phyloP scores from a whole-genome alignment of 2,113 vertebrate species.

The Nycticryphes semicollaris region DNA sequence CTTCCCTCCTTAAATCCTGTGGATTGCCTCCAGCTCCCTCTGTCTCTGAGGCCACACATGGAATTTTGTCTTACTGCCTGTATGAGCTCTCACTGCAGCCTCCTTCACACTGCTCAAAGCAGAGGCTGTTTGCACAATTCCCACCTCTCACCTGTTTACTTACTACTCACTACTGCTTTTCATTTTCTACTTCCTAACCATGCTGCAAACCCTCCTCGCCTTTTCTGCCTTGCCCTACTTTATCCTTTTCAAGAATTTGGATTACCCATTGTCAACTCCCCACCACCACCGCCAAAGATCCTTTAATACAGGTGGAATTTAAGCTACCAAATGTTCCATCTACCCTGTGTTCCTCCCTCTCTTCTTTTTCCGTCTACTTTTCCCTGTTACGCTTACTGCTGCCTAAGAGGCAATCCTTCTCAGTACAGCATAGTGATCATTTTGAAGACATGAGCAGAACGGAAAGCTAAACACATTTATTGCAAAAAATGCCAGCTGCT shows the following conservation, averaged over 20 bases:
- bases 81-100: fast-evolving
- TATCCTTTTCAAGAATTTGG: neutral
- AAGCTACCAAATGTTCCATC: neutral
- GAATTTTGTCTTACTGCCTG: neutral
- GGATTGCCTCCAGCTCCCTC: neutral
- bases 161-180: fast-evolving
- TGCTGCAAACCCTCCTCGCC: neutral
- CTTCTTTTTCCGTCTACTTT: neutral
- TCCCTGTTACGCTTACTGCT: neutral
- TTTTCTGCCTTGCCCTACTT: neutral
- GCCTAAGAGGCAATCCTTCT: neutral
- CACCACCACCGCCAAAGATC: neutral
- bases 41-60: neutral
- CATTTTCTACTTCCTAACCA: neutral
- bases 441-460: neutral
- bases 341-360: neutral
- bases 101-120: neutral
- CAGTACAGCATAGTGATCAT: neutral
- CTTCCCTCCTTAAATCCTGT: neutral
- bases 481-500: neutral
- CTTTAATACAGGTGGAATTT: neutral
- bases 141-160: neutral
- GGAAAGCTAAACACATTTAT: neutral
- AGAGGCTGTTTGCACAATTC: neutral
- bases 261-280: neutral